Evolutionary conservation across 1,140 invertebrate genomes (phyloP), one percentile per base, ranked within the genome.

Genomic region (Drosophila pruinosa): DNA sequence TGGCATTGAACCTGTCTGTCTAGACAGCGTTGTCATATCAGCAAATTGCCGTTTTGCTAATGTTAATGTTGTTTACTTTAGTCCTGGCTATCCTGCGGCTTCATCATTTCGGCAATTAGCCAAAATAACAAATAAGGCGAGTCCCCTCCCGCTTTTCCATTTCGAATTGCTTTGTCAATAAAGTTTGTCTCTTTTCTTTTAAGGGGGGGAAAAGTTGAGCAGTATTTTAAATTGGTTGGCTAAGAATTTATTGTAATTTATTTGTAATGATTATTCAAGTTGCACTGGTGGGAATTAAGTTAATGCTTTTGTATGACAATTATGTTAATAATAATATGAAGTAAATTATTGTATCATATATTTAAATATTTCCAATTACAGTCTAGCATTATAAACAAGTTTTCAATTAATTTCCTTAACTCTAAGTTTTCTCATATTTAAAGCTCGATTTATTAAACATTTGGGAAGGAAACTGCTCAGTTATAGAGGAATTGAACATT

Each of bases 31-130:
- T 36, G 62, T 34, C 61, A 65, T 71, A 72, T 65, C 69, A 38
- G 47, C 47, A 45, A 69, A 63, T 69, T 47, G 48, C 45, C 38
- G 28, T 57, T 45, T n/a, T n/a, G n/a, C n/a, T n/a, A n/a, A n/a
- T 22, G 28, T 68, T 72, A 75, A 72, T 72, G 72, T 72, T 75
- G 72, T 75, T 75, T 75, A 61, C 68, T 56, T 61, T 34, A 48
- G 41, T 64, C 52, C 50, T 56, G 22, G 24, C 10, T 52, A n/a
- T 57, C 17, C 53, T 45, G 28, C 45, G 28, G 26, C 26, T 47
- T 62, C 62, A 39, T 7, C 17, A n/a, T 63, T 71, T 71, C 24
- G 36, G 53, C 45, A 71, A 71, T 71, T 71, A 71, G 53, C 39
- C 39, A 22, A 26, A 34, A 43, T 15, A 62, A 52, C 45, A 71